A percentile compares a stretch with the other conserved stretches of the same genome.
These are phyloP conservation scores for Drosophila quinaria DNA, from an alignment of 2,888 invertebrate species.

Conservation along the genomic window DNA sequence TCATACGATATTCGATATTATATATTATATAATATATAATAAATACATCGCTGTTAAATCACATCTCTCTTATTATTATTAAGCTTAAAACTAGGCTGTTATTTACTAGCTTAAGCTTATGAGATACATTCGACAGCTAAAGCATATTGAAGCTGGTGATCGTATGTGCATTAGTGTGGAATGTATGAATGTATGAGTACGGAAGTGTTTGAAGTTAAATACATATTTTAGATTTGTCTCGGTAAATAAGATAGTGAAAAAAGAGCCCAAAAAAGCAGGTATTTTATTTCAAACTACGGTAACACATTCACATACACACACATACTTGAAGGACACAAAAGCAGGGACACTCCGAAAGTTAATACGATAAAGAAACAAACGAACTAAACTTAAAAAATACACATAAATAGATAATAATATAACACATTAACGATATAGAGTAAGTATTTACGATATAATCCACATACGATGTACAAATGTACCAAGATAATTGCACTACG, in stretches of 20 bases:
- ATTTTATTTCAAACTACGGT: background rate
- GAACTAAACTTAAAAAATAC: background rate
- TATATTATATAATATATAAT: too few species aligned
- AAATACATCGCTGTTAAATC: background rate
- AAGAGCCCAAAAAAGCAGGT: background rate
- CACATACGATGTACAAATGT: background rate
- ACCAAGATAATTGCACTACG: too few species aligned
- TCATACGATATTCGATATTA: background rate
- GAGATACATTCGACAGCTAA: background rate
- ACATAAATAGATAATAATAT: background rate
- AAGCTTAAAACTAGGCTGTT: background rate
- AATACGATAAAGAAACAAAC: constrained; percentile 3
- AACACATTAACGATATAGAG: background rate
- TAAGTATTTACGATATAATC: background rate
- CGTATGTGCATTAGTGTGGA: background rate
- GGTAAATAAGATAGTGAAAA: background rate
- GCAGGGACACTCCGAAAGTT: background rate
- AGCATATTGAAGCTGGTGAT: constrained; percentile 6
- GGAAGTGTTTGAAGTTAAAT: background rate
- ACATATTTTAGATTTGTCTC: background rate
- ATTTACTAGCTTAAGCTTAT: constrained; percentile 1
- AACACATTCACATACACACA: constrained; percentile 11
- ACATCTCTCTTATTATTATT: background rate
- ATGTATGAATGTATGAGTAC: background rate
- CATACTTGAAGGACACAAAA: background rate